These are phyloP conservation scores for Gila robusta DNA, from an alignment of 2,797 vertebrate species.

Conservation along the genomic window DNA sequence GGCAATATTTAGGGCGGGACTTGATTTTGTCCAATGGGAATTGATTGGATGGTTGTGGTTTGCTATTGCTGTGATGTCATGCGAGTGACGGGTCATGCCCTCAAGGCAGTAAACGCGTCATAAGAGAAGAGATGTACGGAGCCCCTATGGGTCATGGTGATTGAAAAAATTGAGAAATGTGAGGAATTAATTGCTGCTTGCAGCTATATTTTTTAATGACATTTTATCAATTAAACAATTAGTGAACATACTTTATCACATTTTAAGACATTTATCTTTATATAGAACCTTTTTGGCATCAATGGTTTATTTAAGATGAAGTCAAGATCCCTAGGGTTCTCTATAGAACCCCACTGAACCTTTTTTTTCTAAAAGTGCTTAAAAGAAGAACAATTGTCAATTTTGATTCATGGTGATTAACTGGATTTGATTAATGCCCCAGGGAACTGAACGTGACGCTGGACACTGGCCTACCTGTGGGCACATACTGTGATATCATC, in stretches of 20 bases:
- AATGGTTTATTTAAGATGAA: neutral
- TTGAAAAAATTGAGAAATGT: neutral
- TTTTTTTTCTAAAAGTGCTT: neutral
- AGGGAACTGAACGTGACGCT: conserved; percentile 82
- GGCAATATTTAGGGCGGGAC: neutral
- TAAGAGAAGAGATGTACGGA: neutral
- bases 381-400: neutral
- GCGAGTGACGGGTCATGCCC: neutral
- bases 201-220: too few species aligned
- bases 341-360: neutral
- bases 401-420: neutral
- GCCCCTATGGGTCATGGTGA: neutral
- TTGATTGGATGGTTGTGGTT: neutral
- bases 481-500: conserved; percentile 91
- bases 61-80: neutral
- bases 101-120: neutral
- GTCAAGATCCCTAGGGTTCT: neutral
- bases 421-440: neutral
- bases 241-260: neutral
- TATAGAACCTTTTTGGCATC: neutral
- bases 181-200: too few species aligned
- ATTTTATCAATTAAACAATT: neutral
- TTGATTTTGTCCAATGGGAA: neutral
- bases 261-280: neutral
- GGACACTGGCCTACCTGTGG: conserved; percentile 85